Base-by-base conservation (phyloP, 1,140 invertebrate genomes). In the Conopomorpha cramerella region DNA sequence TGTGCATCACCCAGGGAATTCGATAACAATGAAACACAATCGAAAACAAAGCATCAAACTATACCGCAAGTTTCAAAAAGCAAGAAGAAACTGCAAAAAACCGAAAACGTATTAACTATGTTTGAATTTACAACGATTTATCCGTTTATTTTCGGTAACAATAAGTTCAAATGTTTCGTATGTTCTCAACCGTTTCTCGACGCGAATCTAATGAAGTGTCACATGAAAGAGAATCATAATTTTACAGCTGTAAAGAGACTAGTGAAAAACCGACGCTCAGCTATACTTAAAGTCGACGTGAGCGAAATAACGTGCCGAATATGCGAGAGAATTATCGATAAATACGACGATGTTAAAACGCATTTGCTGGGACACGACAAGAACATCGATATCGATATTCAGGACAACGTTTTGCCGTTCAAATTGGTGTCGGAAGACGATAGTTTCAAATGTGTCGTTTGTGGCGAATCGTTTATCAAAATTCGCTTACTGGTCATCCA, bases 381-480 rank as follows among this genome's bases (percentile, higher is more conserved):
- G 39, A 41, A 45, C n/a, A 54, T 74, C 27, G 59, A 68, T 37
- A 49, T 55, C 1, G 51, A 64, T 3, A 27, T 72, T 2, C 55
- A 70, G 36, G 67, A 72, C 28, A 71, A 72, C 36, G 54, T 74
- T 39, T 70, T 74, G 39, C 70, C 70, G 0, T 74, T 72, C 27
- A 63, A 68, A 32, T 31, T 74, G 0, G 55, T 66, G n/a, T 39
- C 44, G 3, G 41, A 38, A 8, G 46, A 59, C 2, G 55, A 50
- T 1, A 38, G 44, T 0, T 70, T 64, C 34, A 55, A 77, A n/a
- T 84, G 82, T 39, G 73, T 78, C 0, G 77, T 84, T 11, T 84
- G 83, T 32, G 67, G 78, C 0, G 74, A 82, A 36, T 73, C 58
- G 0, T 86, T 86, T 34, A 76, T 71, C n/a, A 77, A 72, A 60